A percentile compares a stretch with the other conserved stretches of the same genome.
Conservation (phyloP, 2,797 vertebrate genomes). For the Ptychobarbus kaznakovi region DNA sequence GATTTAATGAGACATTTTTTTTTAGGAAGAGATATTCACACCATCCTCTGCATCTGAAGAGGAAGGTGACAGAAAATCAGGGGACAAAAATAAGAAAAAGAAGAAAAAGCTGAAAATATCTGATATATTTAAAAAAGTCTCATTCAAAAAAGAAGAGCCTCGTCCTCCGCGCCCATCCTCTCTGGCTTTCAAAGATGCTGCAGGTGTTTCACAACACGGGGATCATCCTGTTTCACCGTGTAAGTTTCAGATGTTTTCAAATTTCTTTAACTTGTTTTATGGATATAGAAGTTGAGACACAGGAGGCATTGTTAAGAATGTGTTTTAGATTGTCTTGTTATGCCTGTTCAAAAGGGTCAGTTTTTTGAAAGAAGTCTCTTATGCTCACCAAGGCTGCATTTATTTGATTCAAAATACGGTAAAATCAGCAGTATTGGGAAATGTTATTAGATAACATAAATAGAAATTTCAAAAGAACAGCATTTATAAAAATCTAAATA, state of each 20-base stretch:
- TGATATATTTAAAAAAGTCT: constrained; percentile 49
- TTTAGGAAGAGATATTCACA: constrained; percentile 57
- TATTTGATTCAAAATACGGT: background rate
- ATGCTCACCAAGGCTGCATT: background rate
- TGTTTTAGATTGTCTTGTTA: background rate
- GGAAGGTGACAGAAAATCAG: constrained; percentile 66
- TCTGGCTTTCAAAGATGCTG: background rate
- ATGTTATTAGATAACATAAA: background rate
- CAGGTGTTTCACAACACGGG: fast-evolving
- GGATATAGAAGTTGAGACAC: background rate
- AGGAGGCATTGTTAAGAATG: background rate
- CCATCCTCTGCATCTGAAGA: constrained; percentile 71
- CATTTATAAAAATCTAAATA: background rate
- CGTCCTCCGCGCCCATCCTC: constrained; percentile 52
- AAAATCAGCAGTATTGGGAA: background rate
- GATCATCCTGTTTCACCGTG: constrained; percentile 61
- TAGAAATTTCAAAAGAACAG: background rate
- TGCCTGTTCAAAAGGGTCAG: background rate
- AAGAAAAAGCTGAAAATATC: constrained; percentile 65
- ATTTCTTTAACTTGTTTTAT: background rate
- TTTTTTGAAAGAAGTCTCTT: background rate
- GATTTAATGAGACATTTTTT: background rate
- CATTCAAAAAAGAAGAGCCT: constrained; percentile 18
- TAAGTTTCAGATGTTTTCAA: constrained; percentile 58
- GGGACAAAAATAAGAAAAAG: constrained; percentile 64